Evolutionary conservation across 2,797 vertebrate genomes (phyloP).

Genomic region (Sternotherus odoratus): DNA sequence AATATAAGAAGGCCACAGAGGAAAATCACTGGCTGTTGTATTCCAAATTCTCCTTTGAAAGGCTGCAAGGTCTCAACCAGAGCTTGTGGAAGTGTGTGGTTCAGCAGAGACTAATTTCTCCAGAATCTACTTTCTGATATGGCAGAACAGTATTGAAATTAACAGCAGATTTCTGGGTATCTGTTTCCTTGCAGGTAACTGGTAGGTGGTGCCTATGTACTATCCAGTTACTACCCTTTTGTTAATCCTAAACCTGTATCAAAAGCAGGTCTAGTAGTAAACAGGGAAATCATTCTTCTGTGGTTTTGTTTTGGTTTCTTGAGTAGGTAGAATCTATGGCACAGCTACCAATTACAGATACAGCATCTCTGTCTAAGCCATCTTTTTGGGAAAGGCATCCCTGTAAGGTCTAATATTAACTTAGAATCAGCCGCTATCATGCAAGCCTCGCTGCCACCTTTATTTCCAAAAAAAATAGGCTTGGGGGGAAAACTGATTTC

Average conservation of each 20-base stretch:
- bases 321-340: background rate
- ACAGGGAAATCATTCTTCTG: background rate
- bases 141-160: background rate
- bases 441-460: fast-evolving
- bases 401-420: background rate
- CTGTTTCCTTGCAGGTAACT: background rate
- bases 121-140: too few relatives aligned
- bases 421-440: background rate
- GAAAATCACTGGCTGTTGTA: too few relatives aligned
- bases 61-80: too few relatives aligned
- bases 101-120: too few relatives aligned
- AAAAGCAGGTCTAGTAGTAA: background rate
- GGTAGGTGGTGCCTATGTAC: background rate
- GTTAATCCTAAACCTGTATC: background rate
- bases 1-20: too few relatives aligned
- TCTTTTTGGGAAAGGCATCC: too few relatives aligned
- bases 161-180: background rate
- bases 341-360: background rate
- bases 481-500: background rate
- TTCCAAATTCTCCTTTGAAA: too few relatives aligned
- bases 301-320: background rate
- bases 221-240: background rate
- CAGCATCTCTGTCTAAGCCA: background rate
- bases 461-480: background rate
- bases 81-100: too few relatives aligned